Evolutionary conservation across 2,113 vertebrate species (phyloP), one percentile per base, ranked within the genome.

Genomic region (Nesogale talazaci): DNA sequence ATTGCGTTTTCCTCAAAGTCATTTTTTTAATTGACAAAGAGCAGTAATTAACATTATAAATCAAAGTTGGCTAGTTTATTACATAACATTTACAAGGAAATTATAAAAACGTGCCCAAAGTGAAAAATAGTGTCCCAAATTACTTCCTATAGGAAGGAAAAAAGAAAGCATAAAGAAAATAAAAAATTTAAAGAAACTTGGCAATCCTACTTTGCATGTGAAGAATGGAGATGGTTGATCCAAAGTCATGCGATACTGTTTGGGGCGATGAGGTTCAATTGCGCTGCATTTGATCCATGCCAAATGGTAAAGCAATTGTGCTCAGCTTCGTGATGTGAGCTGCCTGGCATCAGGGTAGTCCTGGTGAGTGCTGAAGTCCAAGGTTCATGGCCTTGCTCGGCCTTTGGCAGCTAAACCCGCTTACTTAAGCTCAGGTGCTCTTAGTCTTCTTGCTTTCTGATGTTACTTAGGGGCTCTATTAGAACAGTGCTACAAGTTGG

Each of bases 1-100:
- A 89, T 0, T 89, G 93, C 80, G 23, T 89, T 72, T 94, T 95
- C 79, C 52, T 94, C 91, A 2, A 74, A 96, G 87, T 3, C 0
- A 22, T 88, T 67, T 97, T 77, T 95, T 22, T 93, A 83, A 82
- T 69, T 96, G 67, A 96, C 46, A 90, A 90, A 89, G 22, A 56
- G 34, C 2, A 46, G 57, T 78, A 86, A 89, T 76, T 0, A 34
- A 46, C 81, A 52, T 61, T 29, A 87, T 20, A 40, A 92, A 84
- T n/a, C 74, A 61, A 92, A 89, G 77, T 90, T 57, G 17, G 11
- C 7, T 72, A 16, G 2, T 31, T 89, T 20, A 12, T 88, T 88
- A 29, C 19, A 69, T 78, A 82, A 94, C 29, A 88, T 88, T 10
- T 25, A 69, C 76, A 89, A 59, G 57, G 80, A 40, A 90, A 19